Base-by-base conservation (phyloP, 2,888 invertebrate species). In the Entomobrya multifasciata region DNA sequence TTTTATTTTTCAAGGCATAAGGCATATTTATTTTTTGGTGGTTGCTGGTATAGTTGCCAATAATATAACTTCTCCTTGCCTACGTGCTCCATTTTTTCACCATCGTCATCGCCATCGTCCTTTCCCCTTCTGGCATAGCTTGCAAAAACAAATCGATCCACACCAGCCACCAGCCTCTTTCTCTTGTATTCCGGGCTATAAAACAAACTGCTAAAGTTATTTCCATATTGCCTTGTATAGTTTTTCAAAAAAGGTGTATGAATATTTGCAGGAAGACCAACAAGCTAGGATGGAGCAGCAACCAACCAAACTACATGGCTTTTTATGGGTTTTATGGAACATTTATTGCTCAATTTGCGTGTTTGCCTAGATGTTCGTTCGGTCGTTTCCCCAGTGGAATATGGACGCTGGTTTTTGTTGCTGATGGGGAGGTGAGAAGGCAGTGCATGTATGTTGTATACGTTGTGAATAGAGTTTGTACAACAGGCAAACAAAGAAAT, bases 81-180 rank as follows among this genome's bases (percentile, higher is more conserved):
- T 55, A 17, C 22, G 22, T 27, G 25, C 8, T 55, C 20, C 20
- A 17, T 15, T 11, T 62, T n/a, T 62, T n/a, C n/a, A n/a, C n/a
- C n/a, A n/a, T n/a, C n/a, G n/a, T n/a, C n/a, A n/a, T n/a, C n/a
- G 27, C 30, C 3, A 15, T 13, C 15, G 55, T n/a, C 22, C 47
- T 49, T 78, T 55, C 10, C 17, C 20, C 44, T 30, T 15, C 30
- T 70, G 67, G 52, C 55, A 41, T 41, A 41, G 1, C 36, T 10
- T 60, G 27, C 52, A 36, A 74, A 82, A 82, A 82, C 82, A 82
- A 82, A 82, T 82, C 82, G 82, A 82, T 82, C 82, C 81, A 70
- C 55, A 80, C 47, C 70, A 20, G 70, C 25, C 36, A 4, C 36
- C 8, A 6, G 4, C 8, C 36, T 36, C 36, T 36, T 36, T 36